Percentiles rank a stretch among this genome's conserved stretches.
Conservation (phyloP, 2,797 vertebrate species). For the Syngnathus rostellatus region DNA sequence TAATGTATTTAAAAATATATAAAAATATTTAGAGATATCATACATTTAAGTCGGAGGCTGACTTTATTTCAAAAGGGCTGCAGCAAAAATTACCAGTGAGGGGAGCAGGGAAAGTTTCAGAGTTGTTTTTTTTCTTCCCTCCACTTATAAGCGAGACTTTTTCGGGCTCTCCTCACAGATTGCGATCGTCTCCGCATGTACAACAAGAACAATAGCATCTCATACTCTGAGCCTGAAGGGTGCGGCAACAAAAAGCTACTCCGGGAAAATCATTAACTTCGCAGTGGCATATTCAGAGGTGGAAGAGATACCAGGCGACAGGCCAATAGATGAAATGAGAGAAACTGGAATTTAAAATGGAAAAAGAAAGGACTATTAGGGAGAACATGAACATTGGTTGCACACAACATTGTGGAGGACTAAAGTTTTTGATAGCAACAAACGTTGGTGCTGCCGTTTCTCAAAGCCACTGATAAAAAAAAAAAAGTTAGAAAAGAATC, state of each 20-base stretch:
- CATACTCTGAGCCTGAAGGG: constrained; percentile 1
- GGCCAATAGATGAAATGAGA: neutral
- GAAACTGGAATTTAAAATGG: neutral
- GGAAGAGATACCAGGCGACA: neutral
- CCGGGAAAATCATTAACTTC: neutral
- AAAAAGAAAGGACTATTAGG: neutral
- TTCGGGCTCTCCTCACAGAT: neutral
- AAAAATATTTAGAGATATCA: neutral
- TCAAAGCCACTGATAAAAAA: constrained; percentile 4
- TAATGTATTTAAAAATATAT: neutral
- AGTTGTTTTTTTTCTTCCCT: constrained; percentile 17
- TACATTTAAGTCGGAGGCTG: constrained; percentile 18
- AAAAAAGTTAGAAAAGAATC: constrained; percentile 26
- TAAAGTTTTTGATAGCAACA: neutral
- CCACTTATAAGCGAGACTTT: neutral
- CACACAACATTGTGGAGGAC: neutral
- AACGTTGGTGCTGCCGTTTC: neutral
- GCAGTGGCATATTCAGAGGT: neutral
- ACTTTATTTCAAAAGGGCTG: constrained; percentile 18
- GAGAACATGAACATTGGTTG: neutral
- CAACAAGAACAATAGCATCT: neutral
- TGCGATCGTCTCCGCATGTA: neutral
- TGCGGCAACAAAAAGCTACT: neutral
- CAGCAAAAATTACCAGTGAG: constrained; percentile 8
- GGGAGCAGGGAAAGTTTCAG: neutral